These are phyloP conservation scores for Tenthredo distinguenda DNA, from an alignment of 2,888 invertebrate genomes.

Conservation along the genomic window DNA sequence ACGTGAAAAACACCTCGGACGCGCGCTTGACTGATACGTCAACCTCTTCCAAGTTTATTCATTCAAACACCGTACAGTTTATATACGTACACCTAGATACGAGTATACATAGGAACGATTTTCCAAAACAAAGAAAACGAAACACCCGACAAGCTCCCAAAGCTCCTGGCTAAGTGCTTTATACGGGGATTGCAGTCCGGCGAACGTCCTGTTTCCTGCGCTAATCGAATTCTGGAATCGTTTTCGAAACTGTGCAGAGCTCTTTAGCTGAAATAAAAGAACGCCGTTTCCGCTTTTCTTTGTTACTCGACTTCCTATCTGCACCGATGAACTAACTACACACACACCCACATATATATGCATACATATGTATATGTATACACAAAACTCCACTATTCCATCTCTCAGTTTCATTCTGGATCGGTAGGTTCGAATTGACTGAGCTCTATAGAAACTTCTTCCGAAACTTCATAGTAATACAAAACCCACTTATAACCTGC, in stretches of 20 bases:
- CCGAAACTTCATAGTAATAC: background rate
- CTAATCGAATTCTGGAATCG: slow-evolving; percentile 31
- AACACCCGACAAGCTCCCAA: background rate
- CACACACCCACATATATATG: no score
- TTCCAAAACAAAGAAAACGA: slow-evolving; percentile 12
- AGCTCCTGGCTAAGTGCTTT: slow-evolving; percentile 34
- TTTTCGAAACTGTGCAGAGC: background rate
- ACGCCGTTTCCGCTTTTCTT: background rate
- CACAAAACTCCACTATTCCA: background rate
- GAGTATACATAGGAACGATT: background rate
- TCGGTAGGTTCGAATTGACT: background rate
- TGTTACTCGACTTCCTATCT: background rate
- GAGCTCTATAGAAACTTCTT: background rate
- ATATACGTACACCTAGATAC: no score
- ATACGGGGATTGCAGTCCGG: background rate
- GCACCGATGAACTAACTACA: background rate
- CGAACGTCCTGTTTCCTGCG: slow-evolving; percentile 17
- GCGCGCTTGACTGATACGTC: background rate
- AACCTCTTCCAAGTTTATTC: no score
- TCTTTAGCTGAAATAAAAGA: background rate
- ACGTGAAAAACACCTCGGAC: background rate
- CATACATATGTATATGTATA: background rate
- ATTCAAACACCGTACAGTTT: no score
- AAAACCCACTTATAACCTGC: background rate
- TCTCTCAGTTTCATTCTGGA: background rate